Evolutionary conservation across 1,140 invertebrate species (phyloP).

Genomic region (Saccostrea glomerata): DNA sequence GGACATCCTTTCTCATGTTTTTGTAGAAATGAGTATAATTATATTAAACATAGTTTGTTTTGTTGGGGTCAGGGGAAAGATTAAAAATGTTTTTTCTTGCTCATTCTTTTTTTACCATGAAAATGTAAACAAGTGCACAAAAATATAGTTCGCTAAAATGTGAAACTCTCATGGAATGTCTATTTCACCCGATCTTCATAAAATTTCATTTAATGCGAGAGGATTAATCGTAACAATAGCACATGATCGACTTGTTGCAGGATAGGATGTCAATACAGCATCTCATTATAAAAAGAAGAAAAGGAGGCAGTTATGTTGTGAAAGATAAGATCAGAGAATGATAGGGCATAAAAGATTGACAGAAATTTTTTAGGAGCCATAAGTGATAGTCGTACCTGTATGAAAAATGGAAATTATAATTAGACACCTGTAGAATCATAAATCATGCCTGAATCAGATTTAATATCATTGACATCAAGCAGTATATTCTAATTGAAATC

Average conservation of each 20-base stretch:
- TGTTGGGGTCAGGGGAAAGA: neutral
- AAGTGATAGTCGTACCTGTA: conserved; percentile 12
- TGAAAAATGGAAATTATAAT: conserved; percentile 36
- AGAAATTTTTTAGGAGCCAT: conserved; percentile 31
- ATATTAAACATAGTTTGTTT: neutral
- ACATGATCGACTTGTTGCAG: conserved; percentile 6
- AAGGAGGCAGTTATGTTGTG: neutral
- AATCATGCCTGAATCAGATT: conserved; percentile 5
- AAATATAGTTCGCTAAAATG: neutral
- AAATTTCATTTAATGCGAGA: neutral
- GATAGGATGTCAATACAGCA: conserved; percentile 1
- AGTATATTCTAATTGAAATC: conserved; percentile 25
- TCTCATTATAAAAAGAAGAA: conserved; percentile 6
- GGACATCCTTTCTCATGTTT: neutral
- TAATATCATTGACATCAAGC: conserved; percentile 20
- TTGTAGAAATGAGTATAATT: neutral
- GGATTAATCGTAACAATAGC: conserved; percentile 7
- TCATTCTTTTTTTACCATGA: neutral
- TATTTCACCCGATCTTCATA: neutral
- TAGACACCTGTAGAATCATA: conserved; percentile 28
- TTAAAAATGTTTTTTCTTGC: neutral
- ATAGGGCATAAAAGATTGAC: conserved; percentile 31
- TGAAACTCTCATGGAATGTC: neutral
- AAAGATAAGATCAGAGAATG: conserved; percentile 27
- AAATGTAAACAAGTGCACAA: neutral